Base-by-base conservation (phyloP, 2,888 invertebrate species). In the Ceratothoa steindachneri region DNA sequence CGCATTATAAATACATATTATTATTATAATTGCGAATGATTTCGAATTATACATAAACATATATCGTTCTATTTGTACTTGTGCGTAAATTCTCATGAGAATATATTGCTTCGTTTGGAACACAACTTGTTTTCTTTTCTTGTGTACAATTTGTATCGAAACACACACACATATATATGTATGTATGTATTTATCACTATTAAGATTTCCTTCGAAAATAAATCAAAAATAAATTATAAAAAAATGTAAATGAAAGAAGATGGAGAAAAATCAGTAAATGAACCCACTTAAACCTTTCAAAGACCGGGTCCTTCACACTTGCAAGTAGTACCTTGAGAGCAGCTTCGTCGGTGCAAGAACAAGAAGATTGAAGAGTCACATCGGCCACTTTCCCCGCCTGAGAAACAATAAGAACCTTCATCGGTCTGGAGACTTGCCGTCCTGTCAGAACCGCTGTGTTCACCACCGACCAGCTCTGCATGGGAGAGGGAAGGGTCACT, bases 381-480 rank as follows among this genome's bases (percentile, higher is more conserved):
- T 97, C 97, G 75, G 94, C 94, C 5, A 95, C 93, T 85, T 93
- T 93, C 19, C 96, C 96, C 0, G 93, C 93, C 84, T 95, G 93
- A 60, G 94, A 94, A 66, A 97, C 95, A 82, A 95, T 93, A 85
- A 95, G 92, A 81, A 97, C 93, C 86, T 94, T 93, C 92, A 97
- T 93, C 19, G 95, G 93, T 82, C 95, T 94, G 1, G 94, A 93
- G 77, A 96, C 94, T 85, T 95, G 94, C 69, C 93, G 90, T 0
- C 96, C 96, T 4, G 96, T 97, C 83, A 97, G 87, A 76, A 96
- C 93, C 0, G 97, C 97, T 0, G 95, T 95, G 86, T 97, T 97
- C 86, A 97, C 88, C 51, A 97, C 90, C 85, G 96, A 95, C 91
- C 93, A 93, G 84, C 93, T 95, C 95, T 96, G 86, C 69, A 87